Conservation (phyloP, 2,113 vertebrate species). For the Chlorocebus sabaeus region DNA sequence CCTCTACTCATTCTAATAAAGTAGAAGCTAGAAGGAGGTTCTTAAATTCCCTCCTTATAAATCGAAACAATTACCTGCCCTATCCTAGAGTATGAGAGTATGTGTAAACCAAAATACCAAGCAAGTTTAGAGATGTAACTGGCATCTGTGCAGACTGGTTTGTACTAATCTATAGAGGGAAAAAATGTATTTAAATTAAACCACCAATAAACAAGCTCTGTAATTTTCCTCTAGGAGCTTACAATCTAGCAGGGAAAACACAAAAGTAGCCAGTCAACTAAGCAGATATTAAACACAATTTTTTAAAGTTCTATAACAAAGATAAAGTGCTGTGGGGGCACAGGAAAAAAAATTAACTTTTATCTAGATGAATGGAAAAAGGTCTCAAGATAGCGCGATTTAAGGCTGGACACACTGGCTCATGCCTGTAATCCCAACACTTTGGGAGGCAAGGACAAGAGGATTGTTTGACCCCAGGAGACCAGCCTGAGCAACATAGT, state of each 20-base stretch:
- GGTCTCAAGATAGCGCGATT: background rate
- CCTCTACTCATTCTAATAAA: background rate
- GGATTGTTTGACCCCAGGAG: no score
- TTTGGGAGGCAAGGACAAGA: no score
- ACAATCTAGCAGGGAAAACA: background rate
- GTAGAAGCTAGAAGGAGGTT: background rate
- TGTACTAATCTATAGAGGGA: background rate
- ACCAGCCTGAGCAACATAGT: no score
- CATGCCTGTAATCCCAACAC: no score
- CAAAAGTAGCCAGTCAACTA: background rate
- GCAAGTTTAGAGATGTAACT: background rate
- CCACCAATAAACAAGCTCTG: background rate
- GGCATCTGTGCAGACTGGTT: background rate
- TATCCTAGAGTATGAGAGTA: background rate
- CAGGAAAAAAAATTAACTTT: background rate
- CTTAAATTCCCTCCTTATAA: slow-evolving; percentile 36
- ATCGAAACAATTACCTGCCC: slow-evolving; percentile 11
- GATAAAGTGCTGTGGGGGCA: background rate
- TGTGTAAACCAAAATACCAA: slow-evolving; percentile 5
- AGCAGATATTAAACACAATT: background rate
- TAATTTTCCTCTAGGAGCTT: background rate
- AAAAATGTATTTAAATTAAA: slow-evolving; percentile 38
- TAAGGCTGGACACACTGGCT: background rate
- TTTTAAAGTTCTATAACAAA: slow-evolving; percentile 45
- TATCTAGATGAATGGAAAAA: background rate